These are phyloP conservation scores for Cryptoprocta ferox DNA, from an alignment of 2,797 vertebrate genomes.

Conservation along the genomic window DNA sequence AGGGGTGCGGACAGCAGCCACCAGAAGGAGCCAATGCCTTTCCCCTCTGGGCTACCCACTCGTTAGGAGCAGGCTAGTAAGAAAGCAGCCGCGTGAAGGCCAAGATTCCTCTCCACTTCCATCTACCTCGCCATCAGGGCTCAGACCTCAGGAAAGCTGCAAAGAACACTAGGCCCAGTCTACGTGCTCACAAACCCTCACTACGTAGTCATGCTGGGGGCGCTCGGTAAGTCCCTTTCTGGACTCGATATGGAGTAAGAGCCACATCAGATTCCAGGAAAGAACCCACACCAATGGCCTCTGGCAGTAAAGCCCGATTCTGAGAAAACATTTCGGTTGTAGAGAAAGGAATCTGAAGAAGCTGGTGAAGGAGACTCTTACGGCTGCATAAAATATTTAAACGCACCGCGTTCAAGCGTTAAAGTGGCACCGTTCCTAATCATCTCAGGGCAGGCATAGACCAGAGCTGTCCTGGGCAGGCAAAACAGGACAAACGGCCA, in stretches of 20 bases:
- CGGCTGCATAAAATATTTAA: neutral
- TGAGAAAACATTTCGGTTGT: neutral
- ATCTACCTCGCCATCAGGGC: neutral
- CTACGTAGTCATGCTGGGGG: neutral
- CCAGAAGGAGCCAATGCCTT: neutral
- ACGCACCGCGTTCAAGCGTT: neutral
- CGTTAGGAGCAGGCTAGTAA: neutral
- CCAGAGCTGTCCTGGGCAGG: neutral
- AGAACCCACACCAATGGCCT: neutral
- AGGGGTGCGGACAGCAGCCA: neutral
- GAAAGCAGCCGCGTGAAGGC: neutral
- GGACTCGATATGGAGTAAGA: neutral
- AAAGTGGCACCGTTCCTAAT: neutral
- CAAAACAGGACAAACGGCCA: neutral
- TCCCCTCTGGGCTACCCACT: neutral
- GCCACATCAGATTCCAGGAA: neutral
- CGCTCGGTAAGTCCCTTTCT: neutral
- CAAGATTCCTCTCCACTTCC: neutral
- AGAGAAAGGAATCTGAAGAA: slow-evolving; percentile 3
- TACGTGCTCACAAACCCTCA: neutral
- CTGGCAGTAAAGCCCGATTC: slow-evolving; percentile 3
- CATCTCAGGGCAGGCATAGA: neutral
- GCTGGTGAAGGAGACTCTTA: neutral
- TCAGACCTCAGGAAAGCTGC: neutral
- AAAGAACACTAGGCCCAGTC: neutral